Evolutionary conservation across 2,113 vertebrate species (phyloP).

Genomic region (Megalops atlanticus): DNA sequence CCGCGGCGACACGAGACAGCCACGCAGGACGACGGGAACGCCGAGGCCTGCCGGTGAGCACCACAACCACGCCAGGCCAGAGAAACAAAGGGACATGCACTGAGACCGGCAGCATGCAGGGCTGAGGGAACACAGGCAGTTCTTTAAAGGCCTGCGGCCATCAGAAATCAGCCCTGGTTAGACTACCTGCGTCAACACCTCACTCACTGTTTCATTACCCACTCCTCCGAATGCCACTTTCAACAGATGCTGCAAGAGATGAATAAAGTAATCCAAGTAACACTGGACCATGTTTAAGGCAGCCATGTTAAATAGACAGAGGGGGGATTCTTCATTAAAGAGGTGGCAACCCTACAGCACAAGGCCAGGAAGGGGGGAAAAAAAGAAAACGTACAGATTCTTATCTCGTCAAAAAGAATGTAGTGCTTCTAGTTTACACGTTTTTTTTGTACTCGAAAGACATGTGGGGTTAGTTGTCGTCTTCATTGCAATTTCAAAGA

Average conservation of each 20-base stretch:
- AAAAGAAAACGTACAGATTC: neutral
- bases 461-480: neutral
- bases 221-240: neutral
- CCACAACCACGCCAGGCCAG: too few species aligned
- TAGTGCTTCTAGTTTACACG: neutral
- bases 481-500: neutral
- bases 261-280: neutral
- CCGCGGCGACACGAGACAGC: too few species aligned
- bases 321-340: neutral
- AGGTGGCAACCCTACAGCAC: neutral
- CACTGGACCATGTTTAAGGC: neutral
- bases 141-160: neutral
- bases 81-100: too few species aligned
- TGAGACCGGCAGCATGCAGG: too few species aligned
- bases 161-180: neutral
- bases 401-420: neutral
- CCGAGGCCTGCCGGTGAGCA: too few species aligned
- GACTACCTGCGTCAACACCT: neutral
- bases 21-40: too few species aligned
- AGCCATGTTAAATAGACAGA: neutral
- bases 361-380: neutral
- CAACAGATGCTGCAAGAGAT: neutral
- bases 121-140: neutral
- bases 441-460: neutral
- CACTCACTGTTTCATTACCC: neutral